Evolutionary conservation across 2,113 vertebrate species (phyloP), one percentile per base, ranked within the genome.

Genomic region (Pluvialis apricaria): DNA sequence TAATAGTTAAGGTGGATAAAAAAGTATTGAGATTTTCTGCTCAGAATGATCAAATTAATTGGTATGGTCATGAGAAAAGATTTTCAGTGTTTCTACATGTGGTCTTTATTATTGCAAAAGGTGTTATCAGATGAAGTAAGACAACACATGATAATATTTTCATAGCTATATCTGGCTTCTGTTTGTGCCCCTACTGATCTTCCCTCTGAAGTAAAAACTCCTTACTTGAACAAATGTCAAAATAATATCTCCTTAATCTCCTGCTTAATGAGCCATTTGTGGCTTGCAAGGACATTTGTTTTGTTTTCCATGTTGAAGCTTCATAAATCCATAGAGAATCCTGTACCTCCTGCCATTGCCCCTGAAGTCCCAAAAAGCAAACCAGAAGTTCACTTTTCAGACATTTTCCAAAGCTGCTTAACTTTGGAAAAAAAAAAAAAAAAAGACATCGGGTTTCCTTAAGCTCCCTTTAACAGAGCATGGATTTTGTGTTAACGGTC

Each of bases 401-500:
- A 26, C 8, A 21, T 70, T 91, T 94, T 87, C 36, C 77, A 80
- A 95, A 82, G 15, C n/a, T 69, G 18, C 49, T 86, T 81, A 68
- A 73, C 36, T 45, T 45, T 19, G 16, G 13, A 42, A 45, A 32
- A 55, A 55, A 65, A 21, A 17, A 10, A 3, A 5, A 13, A 38
- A n/a, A 60, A 44, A 13, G 8, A 31, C 60, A 13, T 66, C 57
- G 36, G 8, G 10, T 94, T 96, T 91, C 55, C 82, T 94, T 90
- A 79, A 81, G 54, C 81, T 93, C 54, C 52, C 26, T 73, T 88
- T 94, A 82, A 58, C 57, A 60, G 91, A 94, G 49, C 69, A 72
- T 32, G 73, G 82, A 44, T 90, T 96, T 94, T 91, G 83, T 88
- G 93, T 92, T 93, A 97, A 97, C 1, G 1, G 58, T 88, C 65